Base-by-base conservation (phyloP, 2,113 vertebrate genomes). In the Calyptommatus sinebrachiatus region DNA sequence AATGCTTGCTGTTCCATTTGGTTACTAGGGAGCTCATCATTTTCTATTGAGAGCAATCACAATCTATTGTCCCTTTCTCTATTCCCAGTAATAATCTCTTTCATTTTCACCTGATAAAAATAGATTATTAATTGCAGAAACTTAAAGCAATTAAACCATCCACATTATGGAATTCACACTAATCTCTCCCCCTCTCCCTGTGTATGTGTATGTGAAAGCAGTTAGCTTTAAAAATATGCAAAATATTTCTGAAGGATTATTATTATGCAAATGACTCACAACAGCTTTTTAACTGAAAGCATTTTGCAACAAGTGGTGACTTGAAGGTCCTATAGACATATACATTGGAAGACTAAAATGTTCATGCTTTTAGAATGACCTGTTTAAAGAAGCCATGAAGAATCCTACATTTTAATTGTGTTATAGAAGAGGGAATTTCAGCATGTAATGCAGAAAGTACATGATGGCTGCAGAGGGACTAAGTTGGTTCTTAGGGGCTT, bases 11-110 rank as follows among this genome's bases (percentile, higher is more conserved):
- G 50, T 63, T 84, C 78, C 65, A 35, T 46, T 63, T 86, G 78
- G 78, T 41, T 84, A 75, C 77, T 84, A 35, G 0, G 90, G 53
- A 5, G 26, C 82, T 86, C 81, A 83, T 75, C 80, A 88, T 88
- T 90, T 87, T 84, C 78, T 57, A 71, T 57, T 74, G 86, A 85
- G 77, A 90, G 85, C 89, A 90, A 93, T 90, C 84, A 85, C 46
- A 77, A 79, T 0, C 75, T 87, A 86, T 79, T 90, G 84, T 90
- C 84, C 71, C 87, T 82, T 85, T 83, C 81, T 86, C 82, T 50
- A 84, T 86, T 62, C 50, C 53, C 35, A 24, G 86, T 21, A 67
- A 65, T 66, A 80, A 63, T 82, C 66, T 66, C 86, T 88, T 80
- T 77, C 86, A 65, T 86, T 84, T 46, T 28, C 75, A 88, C 28